Base-by-base conservation (phyloP, 2,797 vertebrate species). In the Adrianichthys oophorus region DNA sequence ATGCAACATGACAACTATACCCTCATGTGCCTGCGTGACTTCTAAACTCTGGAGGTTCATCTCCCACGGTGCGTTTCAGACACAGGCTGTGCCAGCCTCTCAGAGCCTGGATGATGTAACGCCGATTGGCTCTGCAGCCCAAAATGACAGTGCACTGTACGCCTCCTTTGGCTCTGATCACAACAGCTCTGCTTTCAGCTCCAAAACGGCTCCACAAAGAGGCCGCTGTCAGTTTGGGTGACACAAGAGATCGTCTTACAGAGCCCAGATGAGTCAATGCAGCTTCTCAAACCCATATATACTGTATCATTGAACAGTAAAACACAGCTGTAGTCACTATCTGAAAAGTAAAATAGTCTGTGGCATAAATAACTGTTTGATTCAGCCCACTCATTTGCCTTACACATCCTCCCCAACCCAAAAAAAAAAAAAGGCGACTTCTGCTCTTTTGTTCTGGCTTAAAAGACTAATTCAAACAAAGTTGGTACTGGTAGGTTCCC, bases 71-170 rank as follows among this genome's bases (percentile, higher is more conserved):
- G 83, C 64, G 62, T 75, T 67, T 73, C 71, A 62, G 84, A 71
- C 78, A 69, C 90, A 82, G 88, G 85, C 90, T 78, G 90, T 91
- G 90, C 90, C 90, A 91, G 89, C 77, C 89, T 91, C 87, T 84
- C 68, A 41, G 69, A 21, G 76, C 74, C 59, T 73, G 66, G 74
- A 65, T 88, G 87, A 87, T 68, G 88, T 90, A 92, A 93, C 72
- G 73, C 73, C 65, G 73, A 24, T 72, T 80, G 84, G 82, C 79
- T 80, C 78, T 42, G 65, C 60, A 76, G 32, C 74, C 78, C 79
- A 73, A 85, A 84, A 84, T 81, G 74, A 85, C 80, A 83, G 52
- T 32, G 74, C 74, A 80, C 72, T 74, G 76, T 87, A 72, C 70
- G 70, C 65, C 81, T 65, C 74, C 72, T 75, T 76, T 84, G 76